Evolutionary conservation across 2,113 vertebrate genomes (phyloP), one percentile per base, ranked within the genome.

Genomic region (Melanotaenia duboulayi): DNA sequence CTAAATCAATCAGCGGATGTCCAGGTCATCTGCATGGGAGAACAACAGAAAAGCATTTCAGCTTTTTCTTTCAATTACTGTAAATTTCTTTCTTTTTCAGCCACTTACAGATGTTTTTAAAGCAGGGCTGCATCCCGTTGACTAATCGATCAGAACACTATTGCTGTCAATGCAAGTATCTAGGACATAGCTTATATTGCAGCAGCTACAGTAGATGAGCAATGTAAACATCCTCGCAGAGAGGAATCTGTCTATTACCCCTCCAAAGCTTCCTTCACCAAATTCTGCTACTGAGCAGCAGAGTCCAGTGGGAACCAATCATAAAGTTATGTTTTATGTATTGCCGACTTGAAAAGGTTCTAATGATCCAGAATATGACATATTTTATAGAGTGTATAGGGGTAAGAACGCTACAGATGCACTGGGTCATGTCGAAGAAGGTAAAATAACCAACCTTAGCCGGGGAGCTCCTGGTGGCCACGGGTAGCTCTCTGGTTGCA

Each of bases 371-470:
- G 4, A 23, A 54, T 39, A 48, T 35, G 23, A 19, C n/a, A 1
- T 44, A 4, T 51, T 35, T 44, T 37, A 1, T 1, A 50, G 55
- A 64, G 52, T 72, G 66, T 71, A 37, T 37, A 16, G 1, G 22
- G 35, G 48, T 37, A 7, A 13, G 7, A 48, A 8, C 17, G 1
- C 44, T 7, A 14, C 44, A 17, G 2, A 42, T 3, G 16, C 40
- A 42, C 14, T 9, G 32, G 8, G 7, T 3, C 32, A 35, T 7
- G 24, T 9, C 50, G 23, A 64, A 54, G 11, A 6, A 17, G 24
- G 46, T 39, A 50, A 61, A 80, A 71, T 75, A 4, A 86, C 93
- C 58, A 81, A 96, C 96, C 96, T 97, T 97, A 28, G 94, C 94
- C 4, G 94, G 90, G 40, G 92, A 92, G 85, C 91, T 95, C 88